phyloP scores from a whole-genome alignment of 2,797 vertebrate genomes.

The Ctenopoma kingsleyae region DNA sequence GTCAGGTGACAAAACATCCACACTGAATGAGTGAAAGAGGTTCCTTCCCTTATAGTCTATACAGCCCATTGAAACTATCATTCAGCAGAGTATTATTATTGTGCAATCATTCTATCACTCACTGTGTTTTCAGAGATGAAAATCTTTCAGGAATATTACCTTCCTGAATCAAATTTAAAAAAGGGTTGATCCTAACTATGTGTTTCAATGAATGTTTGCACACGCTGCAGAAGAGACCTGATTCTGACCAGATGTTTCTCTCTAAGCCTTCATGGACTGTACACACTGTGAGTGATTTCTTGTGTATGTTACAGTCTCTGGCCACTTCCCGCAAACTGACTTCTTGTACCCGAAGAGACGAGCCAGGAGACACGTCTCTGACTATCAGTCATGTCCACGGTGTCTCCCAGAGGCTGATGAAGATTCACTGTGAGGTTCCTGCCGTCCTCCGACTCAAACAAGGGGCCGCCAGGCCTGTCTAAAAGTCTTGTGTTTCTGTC shows the following conservation, averaged over 20 bases:
- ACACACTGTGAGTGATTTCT: conserved; percentile 17
- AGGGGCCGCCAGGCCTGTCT: conserved; percentile 50
- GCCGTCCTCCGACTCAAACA: conserved; percentile 49
- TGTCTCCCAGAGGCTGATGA: conserved; percentile 54
- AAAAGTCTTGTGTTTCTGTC: conserved; percentile 72
- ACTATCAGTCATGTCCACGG: conserved; percentile 53
- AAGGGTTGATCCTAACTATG: background rate
- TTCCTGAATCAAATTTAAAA: conserved; percentile 1
- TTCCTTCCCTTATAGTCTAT: background rate
- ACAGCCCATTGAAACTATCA: background rate
- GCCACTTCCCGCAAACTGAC: conserved; percentile 29
- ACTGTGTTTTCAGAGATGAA: background rate
- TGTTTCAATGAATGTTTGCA: background rate
- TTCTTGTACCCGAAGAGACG: conserved; percentile 19
- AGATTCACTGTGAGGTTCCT: conserved; percentile 49
- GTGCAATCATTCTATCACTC: background rate
- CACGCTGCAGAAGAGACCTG: conserved; percentile 9
- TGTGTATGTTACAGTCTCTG: conserved; percentile 8
- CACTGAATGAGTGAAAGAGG: background rate
- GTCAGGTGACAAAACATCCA: background rate
- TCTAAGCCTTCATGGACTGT: conserved; percentile 5
- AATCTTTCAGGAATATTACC: background rate
- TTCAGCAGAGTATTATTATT: background rate
- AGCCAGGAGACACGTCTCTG: conserved; percentile 48
- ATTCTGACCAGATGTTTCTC: conserved; percentile 45